Base-by-base conservation (phyloP, 2,797 vertebrate genomes). In the Alexandromys oeconomus region DNA sequence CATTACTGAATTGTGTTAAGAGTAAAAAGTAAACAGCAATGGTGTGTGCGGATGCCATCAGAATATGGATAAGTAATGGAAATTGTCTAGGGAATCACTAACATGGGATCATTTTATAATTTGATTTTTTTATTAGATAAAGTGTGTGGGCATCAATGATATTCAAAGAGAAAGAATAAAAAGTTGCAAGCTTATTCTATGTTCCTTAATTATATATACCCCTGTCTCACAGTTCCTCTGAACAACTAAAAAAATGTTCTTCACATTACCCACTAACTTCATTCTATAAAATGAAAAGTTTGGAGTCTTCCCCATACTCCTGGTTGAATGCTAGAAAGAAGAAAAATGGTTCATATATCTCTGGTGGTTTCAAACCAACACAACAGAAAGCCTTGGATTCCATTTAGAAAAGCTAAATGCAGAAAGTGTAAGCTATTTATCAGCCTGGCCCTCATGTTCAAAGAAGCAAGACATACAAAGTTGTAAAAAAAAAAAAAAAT, bases 321-420 rank as follows among this genome's bases (percentile, higher is more conserved):
- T 71, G 81, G 87, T 74, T 91, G 12, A 59, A 74, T 37, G 40
- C 69, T 89, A 86, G 43, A 96, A n/a, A 80, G 86, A 89, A 94
- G 79, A 94, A 97, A 95, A 97, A 96, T 91, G 87, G 77, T 93
- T 93, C 91, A 93, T 96, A 95, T 96, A 97, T 97, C 97, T 46
- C 71, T 92, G 96, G 96, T 78, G 34, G 29, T 69, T 63, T 91
- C 54, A 91, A 57, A 86, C 46, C 63, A 69, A 27, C 65, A 69
- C 19, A n/a, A 10, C 48, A 27, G 46, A 91, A 82, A 74, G 29
- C 71, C 81, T 96, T 92, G 37, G 96, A 87, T 96, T 92, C 51
- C 69, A 96, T 93, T 96, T 76, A 89, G 29, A 89, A 21, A 81
- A 93, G 81, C 95, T 98, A 94, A 93, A 85, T 92, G 87, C 89